Conservation (phyloP, 2,888 invertebrate species). For the Dryomyza anilis region DNA sequence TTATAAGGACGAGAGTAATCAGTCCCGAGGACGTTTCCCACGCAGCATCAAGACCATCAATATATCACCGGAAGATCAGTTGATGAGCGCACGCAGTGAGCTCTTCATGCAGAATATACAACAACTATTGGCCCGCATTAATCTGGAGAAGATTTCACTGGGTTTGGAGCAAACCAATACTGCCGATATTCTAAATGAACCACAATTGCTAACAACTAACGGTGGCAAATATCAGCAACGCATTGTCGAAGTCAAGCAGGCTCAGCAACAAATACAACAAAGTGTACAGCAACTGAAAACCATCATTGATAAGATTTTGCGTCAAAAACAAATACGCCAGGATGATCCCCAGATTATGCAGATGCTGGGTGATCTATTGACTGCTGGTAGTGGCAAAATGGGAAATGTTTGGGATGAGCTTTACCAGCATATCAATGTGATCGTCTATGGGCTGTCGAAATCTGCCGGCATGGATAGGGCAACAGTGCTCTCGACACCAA, state of each 20-base stretch:
- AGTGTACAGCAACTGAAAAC: conserved; percentile 29
- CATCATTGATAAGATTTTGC: conserved; percentile 34
- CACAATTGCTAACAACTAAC: conserved; percentile 35
- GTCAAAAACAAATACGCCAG: background rate
- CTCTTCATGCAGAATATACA: conserved; percentile 35
- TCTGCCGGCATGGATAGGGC: conserved; percentile 67
- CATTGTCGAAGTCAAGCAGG: background rate
- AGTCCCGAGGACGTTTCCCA: conserved; percentile 1
- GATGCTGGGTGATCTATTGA: conserved; percentile 24
- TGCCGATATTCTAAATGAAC: background rate
- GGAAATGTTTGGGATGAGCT: conserved; percentile 17
- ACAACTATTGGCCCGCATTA: conserved; percentile 38
- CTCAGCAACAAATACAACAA: background rate
- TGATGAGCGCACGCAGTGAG: conserved; percentile 25
- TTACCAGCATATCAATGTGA: background rate
- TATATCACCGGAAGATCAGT: conserved; percentile 14
- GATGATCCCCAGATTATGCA: conserved; percentile 19
- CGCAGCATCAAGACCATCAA: conserved; percentile 13
- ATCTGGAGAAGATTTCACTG: conserved; percentile 37
- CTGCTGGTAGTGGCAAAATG: background rate
- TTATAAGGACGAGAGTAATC: background rate
- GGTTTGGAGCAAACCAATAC: background rate
- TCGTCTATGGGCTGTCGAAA: conserved; percentile 64
- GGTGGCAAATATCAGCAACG: conserved; percentile 26
- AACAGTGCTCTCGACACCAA: conserved; percentile 36